Evolutionary conservation across 2,797 vertebrate genomes (phyloP), one percentile per base, ranked within the genome.

Genomic region (Brachyrhaphis roseni): DNA sequence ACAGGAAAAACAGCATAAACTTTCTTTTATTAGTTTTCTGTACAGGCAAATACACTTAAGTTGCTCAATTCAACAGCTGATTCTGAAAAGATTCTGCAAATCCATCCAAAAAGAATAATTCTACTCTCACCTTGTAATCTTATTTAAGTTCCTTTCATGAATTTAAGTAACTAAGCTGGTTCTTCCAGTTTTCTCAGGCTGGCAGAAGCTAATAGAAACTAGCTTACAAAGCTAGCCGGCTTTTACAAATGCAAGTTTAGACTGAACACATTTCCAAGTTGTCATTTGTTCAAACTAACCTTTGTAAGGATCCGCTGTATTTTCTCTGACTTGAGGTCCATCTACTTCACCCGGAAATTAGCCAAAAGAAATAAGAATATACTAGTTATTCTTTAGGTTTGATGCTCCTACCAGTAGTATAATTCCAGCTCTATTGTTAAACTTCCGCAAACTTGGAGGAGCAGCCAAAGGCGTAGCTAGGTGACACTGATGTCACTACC

Each of bases 391-490:
- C 0, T 55, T 31, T 3, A 39, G 20, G 13, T 12, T 59, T 8
- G 0, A n/a, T 12, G 10, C 23, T 71, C 28, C 39, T 68, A 2
- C 5, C 2, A 23, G 41, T 16, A 41, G 10, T 81, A 78, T 2
- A 64, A 81, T 83, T 84, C 45, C 0, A 55, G 46, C 5, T 57
- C 2, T 10, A 2, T 41, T 36, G 47, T 46, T 18, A 84, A 90
- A 95, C 94, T 96, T 96, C 96, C 95, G 94, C 92, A 94, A 94
- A 94, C 86, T 88, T 84, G 55, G 23, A 62, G 15, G 5, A 71
- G 66, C 62, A 79, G 75, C 78, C 72, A 57, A 74, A 68, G 59
- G 36, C 26, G 45, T 41, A 53, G 59, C 1, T n/a, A 53, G 28
- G 8, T 0, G 45, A 18, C 3, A 2, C 4, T 81, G 55, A 73